Evolutionary conservation across 2,797 vertebrate genomes (phyloP).

Genomic region (Setipinna tenuifilis): DNA sequence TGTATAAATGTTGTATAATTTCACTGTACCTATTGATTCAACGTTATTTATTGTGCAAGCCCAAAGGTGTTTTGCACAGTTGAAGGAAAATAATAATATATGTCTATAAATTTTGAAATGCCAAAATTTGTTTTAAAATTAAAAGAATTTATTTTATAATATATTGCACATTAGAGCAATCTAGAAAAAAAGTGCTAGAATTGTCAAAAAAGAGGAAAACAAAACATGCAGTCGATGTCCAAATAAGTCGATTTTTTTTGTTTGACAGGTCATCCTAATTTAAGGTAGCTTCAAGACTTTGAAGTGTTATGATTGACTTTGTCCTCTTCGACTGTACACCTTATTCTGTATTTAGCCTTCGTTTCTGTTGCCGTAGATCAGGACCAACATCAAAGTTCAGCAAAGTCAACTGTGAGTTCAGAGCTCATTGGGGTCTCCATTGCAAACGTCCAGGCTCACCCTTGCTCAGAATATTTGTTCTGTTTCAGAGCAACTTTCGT

Average conservation of each 20-base stretch:
- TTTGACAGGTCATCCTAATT: constrained; percentile 45
- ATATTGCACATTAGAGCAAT: constrained; percentile 52
- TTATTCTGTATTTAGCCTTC: neutral
- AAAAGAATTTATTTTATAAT: constrained; percentile 62
- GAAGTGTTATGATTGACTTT: constrained; percentile 32
- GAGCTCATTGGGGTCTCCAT: neutral
- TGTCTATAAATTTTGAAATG: constrained; percentile 55
- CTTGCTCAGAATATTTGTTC: constrained; percentile 26
- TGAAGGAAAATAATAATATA: constrained; percentile 61
- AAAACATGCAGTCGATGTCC: constrained; percentile 38
- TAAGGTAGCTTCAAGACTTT: constrained; percentile 47
- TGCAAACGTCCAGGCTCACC: neutral
- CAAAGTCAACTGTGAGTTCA: constrained; percentile 1
- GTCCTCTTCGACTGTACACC: neutral
- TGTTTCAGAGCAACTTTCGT: constrained; percentile 36
- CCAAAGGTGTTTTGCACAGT: constrained; percentile 49
- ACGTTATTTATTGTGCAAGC: constrained; percentile 63
- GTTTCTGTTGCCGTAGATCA: constrained; percentile 31
- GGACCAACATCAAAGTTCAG: constrained; percentile 6
- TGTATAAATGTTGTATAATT: constrained; percentile 55
- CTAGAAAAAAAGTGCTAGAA: constrained; percentile 34
- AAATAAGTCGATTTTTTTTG: constrained; percentile 47
- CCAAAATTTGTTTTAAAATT: constrained; percentile 58
- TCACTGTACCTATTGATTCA: constrained; percentile 54
- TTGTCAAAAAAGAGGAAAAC: constrained; percentile 14